Evolutionary conservation across 2,888 invertebrate species (phyloP), one percentile per base, ranked within the genome.

Genomic region (Catocala fraxini): DNA sequence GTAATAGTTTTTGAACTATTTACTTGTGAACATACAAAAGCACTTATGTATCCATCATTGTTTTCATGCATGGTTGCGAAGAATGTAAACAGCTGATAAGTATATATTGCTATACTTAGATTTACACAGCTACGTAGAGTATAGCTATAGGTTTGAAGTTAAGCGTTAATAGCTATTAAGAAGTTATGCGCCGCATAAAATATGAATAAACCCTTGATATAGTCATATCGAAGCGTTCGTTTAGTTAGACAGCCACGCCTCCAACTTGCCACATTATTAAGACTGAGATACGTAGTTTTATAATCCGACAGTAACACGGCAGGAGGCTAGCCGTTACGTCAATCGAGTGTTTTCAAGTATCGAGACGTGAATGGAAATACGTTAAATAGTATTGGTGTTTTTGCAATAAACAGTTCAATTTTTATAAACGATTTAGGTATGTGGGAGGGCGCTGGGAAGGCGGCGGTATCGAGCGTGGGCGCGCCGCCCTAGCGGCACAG

Each of bases 391-490:
- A 69, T 74, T 49, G 55, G 51, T 71, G 63, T 63, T 85, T 83
- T 83, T 76, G 81, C 77, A 81, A 82, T 85, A 84, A 86, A 82
- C 82, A 82, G 84, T 85, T 81, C 82, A 85, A 77, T 86, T 85
- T 88, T 85, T 88, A 82, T 83, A 84, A 84, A 85, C 87, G 88
- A 87, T 89, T 90, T 91, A 88, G 90, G 88, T 89, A 90, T 87
- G 90, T 89, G 89, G 92, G 92, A 89, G 91, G 93, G 91, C 87
- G 92, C 82, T 86, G 86, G 91, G 85, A 83, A 88, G 92, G 90
- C 90, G 89, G 89, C 89, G 88, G 89, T 93, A 93, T 93, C 89
- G 93, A 93, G 91, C 93, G 93, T 88, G 90, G 92, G 92, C 88
- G 92, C 90, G 92, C 89, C 92, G 91, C 91, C 92, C 91, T 88